These are phyloP conservation scores for Drymodes brunneopygia DNA, from an alignment of 2,113 vertebrate species.

Conservation along the genomic window DNA sequence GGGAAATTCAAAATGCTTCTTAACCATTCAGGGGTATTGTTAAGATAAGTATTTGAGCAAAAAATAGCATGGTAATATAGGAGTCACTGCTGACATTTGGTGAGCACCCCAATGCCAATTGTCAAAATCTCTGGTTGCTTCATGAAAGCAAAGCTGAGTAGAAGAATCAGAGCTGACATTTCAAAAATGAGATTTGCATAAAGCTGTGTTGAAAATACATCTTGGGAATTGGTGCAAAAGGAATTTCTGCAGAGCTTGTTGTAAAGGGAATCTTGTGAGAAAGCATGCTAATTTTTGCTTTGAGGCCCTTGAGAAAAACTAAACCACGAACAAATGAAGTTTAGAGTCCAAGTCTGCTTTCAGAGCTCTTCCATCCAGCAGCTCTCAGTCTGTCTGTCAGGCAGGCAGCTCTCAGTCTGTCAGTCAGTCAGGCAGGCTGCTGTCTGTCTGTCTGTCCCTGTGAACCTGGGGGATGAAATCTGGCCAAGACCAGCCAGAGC, in stretches of 20 bases:
- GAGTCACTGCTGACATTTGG: not conserved
- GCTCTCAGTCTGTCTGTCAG: not conserved
- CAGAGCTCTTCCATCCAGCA: not conserved
- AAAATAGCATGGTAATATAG: not conserved
- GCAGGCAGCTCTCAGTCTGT: not conserved
- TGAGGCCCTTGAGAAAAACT: not conserved
- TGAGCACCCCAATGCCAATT: not conserved
- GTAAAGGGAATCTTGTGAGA: not conserved
- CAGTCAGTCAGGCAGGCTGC: not conserved
- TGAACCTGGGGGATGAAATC: not conserved
- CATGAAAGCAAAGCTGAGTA: not conserved
- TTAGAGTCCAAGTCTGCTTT: not conserved
- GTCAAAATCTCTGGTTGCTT: not conserved
- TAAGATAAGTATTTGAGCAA: not conserved
- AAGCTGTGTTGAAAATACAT: not conserved
- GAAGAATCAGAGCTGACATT: not conserved
- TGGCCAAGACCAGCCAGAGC: not conserved
- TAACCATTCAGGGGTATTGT: not conserved
- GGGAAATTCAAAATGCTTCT: not conserved
- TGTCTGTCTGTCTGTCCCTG: not conserved
- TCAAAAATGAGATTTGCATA: not conserved
- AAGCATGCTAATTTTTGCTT: not conserved
- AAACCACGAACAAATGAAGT: not conserved
- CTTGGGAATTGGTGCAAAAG: not conserved
- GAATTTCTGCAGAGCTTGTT: not conserved